Conservation (phyloP, 2,888 invertebrate genomes). For the Acanthoscelides obtectus region DNA sequence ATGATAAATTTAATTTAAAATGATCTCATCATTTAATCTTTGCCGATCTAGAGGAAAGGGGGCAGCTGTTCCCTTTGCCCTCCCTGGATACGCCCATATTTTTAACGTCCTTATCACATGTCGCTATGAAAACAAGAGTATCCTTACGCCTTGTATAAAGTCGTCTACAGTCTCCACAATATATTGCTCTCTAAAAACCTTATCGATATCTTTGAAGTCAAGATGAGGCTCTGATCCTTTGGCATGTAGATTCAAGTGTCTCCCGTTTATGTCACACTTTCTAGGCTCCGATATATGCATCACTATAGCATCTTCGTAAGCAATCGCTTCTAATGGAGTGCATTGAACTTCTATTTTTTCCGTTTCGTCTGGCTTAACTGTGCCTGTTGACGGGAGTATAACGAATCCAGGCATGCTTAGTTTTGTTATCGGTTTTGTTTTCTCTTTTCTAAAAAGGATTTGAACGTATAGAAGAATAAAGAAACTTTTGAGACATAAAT, state of each 20-base stretch:
- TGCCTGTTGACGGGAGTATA: slow-evolving; percentile 40
- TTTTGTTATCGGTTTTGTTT: slow-evolving; percentile 23
- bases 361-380: slow-evolving; percentile 37
- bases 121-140: background rate
- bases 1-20: too few relatives aligned
- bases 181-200: slow-evolving; percentile 57
- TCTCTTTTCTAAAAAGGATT: slow-evolving; percentile 16
- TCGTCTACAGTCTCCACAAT: slow-evolving; percentile 53
- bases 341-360: slow-evolving; percentile 41
- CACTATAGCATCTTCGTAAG: slow-evolving; percentile 39
- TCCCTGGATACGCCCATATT: too few relatives aligned
- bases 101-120: background rate
- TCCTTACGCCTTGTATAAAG: slow-evolving; percentile 39
- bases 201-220: slow-evolving; percentile 54
- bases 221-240: slow-evolving; percentile 55
- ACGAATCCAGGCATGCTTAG: slow-evolving; percentile 42
- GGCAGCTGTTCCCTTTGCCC: too few relatives aligned
- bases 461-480: too few relatives aligned
- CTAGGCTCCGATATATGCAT: slow-evolving; percentile 45
- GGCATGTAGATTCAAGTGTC: slow-evolving; percentile 50
- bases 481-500: too few relatives aligned
- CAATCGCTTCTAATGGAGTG: slow-evolving; percentile 36
- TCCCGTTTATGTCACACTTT: slow-evolving; percentile 51
- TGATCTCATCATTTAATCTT: too few relatives aligned
- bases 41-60: too few relatives aligned